Conservation (phyloP, 2,113 vertebrate genomes). For the Vimba vimba region DNA sequence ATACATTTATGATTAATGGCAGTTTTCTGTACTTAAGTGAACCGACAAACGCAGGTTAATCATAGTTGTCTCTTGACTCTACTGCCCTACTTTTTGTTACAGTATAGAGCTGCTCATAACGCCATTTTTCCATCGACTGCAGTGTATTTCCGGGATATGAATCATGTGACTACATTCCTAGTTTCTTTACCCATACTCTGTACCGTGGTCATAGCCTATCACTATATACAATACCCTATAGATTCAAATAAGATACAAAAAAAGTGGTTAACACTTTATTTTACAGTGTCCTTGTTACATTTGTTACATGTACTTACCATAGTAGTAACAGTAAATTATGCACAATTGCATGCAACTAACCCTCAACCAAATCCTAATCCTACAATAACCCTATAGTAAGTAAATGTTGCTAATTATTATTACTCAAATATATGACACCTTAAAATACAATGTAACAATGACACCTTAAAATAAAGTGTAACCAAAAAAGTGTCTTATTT, state of each 20-base stretch:
- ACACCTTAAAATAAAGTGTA: no score
- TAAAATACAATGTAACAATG: no score
- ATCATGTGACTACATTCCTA: slow-evolving; percentile 32
- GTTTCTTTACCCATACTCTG: not conserved
- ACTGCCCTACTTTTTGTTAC: not conserved
- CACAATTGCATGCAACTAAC: no score
- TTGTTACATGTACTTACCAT: no score
- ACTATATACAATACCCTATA: not conserved
- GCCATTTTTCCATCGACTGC: slow-evolving; percentile 1
- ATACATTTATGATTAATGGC: not conserved
- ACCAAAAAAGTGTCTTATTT: not conserved
- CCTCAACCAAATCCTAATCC: no score
- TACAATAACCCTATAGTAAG: no score
- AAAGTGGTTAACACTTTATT: no score
- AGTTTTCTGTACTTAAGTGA: not conserved
- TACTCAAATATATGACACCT: no score
- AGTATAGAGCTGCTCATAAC: not conserved
- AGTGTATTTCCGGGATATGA: slow-evolving; percentile 31
- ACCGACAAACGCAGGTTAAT: not conserved
- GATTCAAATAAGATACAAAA: not conserved
- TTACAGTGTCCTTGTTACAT: no score
- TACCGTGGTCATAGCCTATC: not conserved
- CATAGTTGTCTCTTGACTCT: not conserved
- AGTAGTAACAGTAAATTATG: no score
- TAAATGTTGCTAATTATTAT: no score